Evolutionary conservation across 2,797 vertebrate genomes (phyloP).

Genomic region (Pantherophis alleghaniensis): DNA sequence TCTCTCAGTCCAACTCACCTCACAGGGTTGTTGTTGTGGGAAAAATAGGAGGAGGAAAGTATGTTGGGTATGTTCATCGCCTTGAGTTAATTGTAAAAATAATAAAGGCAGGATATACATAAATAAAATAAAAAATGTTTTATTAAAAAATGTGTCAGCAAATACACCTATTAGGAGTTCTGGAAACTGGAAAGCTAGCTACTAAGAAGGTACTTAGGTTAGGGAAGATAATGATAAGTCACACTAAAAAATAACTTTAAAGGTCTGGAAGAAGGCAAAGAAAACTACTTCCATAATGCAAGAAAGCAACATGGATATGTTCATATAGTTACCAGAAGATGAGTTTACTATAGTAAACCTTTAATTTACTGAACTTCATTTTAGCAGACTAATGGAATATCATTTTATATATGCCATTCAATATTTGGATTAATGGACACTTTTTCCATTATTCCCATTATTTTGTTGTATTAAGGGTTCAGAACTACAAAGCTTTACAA

Average conservation of each 20-base stretch:
- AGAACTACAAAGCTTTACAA: neutral
- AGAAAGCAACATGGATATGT: neutral
- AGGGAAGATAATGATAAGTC: neutral
- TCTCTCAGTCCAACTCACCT: neutral
- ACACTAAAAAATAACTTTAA: neutral
- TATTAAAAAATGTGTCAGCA: neutral
- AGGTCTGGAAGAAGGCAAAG: neutral
- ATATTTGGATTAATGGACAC: neutral
- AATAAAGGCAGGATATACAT: neutral
- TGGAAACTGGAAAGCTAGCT: neutral
- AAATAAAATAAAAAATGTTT: neutral
- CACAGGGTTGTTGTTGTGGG: neutral
- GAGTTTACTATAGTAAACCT: neutral
- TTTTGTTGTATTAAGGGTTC: neutral
- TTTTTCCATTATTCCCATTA: neutral
- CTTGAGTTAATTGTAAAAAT: neutral
- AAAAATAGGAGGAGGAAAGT: neutral
- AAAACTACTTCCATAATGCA: neutral
- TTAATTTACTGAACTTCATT: neutral
- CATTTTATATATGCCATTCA: neutral
- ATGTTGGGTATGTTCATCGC: neutral
- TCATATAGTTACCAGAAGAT: neutral
- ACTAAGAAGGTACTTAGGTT: neutral
- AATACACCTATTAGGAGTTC: neutral
- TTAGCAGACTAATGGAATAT: neutral